These are phyloP conservation scores for Enteromius treurensis DNA, from an alignment of 2,797 vertebrate genomes.

Conservation along the genomic window DNA sequence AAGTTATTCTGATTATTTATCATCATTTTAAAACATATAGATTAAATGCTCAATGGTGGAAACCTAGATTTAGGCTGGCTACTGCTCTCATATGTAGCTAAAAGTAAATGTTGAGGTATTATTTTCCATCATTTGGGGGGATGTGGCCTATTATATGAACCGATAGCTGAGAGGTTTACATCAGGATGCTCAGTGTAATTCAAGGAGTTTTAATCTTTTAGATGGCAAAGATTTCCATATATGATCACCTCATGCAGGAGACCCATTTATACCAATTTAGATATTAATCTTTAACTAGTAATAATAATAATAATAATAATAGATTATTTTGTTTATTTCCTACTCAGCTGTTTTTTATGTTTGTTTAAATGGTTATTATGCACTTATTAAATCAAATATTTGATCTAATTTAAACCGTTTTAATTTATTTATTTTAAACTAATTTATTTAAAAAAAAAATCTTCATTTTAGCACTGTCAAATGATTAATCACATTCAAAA, in stretches of 20 bases:
- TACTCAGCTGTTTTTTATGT: neutral
- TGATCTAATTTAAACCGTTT: neutral
- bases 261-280: neutral
- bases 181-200: neutral
- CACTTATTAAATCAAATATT: neutral
- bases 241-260: neutral
- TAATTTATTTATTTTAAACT: too few species aligned
- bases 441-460: too few species aligned
- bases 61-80: neutral
- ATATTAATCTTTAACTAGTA: neutral
- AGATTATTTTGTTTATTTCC: neutral
- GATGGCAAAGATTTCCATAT: neutral
- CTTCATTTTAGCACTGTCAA: neutral
- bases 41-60: neutral
- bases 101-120: neutral
- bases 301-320: too few species aligned
- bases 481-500: too few species aligned
- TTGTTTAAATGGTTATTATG: neutral
- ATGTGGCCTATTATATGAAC: neutral
- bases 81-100: neutral
- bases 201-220: neutral
- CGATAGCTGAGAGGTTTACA: neutral
- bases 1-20: constrained; percentile 57
- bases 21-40: neutral
- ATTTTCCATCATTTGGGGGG: neutral